Conservation (phyloP, 2,888 invertebrate species). For the Masnerella sp. region DNA sequence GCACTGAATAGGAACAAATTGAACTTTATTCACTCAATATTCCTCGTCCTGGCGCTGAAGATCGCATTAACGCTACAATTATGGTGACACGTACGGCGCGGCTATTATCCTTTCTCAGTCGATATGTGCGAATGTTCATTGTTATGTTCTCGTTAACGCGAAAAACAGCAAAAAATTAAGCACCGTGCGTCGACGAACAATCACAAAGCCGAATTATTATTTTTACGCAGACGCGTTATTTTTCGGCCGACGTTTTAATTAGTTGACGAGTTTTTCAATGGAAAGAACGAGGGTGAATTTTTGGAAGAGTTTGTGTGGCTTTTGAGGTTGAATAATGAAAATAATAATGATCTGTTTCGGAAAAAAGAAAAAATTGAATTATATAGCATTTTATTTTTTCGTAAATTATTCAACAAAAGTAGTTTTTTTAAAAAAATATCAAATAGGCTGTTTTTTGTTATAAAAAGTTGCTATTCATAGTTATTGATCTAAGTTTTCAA, state of each 20-base stretch:
- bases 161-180: conserved; percentile 5
- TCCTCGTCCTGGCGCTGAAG: conserved; percentile 5
- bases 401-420: too few relatives aligned
- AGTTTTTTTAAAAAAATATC: too few relatives aligned
- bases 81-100: conserved; percentile 1
- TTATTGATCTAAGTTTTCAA: too few relatives aligned
- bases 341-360: too few relatives aligned
- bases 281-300: too few relatives aligned
- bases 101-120: conserved; percentile 2
- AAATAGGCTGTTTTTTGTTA: too few relatives aligned
- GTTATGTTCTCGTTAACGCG: conserved; percentile 14
- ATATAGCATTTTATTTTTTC: too few relatives aligned
- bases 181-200: conserved; percentile 4
- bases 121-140: conserved; percentile 20
- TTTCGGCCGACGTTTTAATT: conserved; percentile 12
- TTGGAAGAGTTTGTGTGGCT: too few relatives aligned
- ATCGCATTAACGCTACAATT: conserved; percentile 23
- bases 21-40: conserved; percentile 33
- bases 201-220: conserved; percentile 18
- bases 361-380: too few relatives aligned
- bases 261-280: not conserved
- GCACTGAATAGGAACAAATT: conserved; percentile 13
- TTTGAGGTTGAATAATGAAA: not conserved
- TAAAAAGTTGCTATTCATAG: too few relatives aligned
- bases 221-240: not conserved